These are phyloP conservation scores for Melipona bicolor DNA, from an alignment of 2,888 invertebrate species.

Conservation along the genomic window DNA sequence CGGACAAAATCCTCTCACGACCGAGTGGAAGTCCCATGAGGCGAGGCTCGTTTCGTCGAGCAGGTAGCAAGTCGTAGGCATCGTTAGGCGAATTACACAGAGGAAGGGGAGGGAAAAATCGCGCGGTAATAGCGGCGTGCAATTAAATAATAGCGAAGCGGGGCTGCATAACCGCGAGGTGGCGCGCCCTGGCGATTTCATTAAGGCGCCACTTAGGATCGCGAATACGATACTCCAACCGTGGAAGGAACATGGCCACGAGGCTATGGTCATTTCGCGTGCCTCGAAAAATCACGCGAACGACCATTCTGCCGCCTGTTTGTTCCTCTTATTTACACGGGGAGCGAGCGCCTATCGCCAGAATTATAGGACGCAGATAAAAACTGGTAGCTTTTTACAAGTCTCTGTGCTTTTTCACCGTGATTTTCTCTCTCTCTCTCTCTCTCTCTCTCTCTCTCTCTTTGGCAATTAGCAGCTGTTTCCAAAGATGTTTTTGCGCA, in stretches of 20 bases:
- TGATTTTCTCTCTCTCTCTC: not conserved
- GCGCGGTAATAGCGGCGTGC: slow-evolving; percentile 46
- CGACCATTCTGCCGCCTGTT: not conserved
- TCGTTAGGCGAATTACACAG: slow-evolving; percentile 32
- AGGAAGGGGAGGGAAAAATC: slow-evolving; percentile 28
- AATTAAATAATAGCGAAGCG: slow-evolving; percentile 66
- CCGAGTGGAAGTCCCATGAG: not conserved
- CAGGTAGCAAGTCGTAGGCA: slow-evolving; percentile 4
- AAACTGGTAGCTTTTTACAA: not conserved
- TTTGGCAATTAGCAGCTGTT: slow-evolving; percentile 22
- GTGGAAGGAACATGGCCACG: slow-evolving; percentile 47
- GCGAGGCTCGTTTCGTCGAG: slow-evolving; percentile 10
- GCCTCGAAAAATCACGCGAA: slow-evolving; percentile 20
- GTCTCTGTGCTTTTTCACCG: not conserved
- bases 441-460: not conserved
- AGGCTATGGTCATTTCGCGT: not conserved
- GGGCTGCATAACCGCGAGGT: slow-evolving; percentile 48
- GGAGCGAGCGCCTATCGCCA: too few relatives aligned
- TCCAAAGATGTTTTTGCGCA: not conserved
- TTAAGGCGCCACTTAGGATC: slow-evolving; percentile 65
- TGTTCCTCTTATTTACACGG: not conserved
- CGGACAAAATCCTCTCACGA: slow-evolving; percentile 9
- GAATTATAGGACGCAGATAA: not conserved
- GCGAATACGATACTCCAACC: slow-evolving; percentile 51
- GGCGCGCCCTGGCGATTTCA: slow-evolving; percentile 54